phyloP scores from a whole-genome alignment of 2,888 invertebrate species.

The Megalurothrips usitatus region DNA sequence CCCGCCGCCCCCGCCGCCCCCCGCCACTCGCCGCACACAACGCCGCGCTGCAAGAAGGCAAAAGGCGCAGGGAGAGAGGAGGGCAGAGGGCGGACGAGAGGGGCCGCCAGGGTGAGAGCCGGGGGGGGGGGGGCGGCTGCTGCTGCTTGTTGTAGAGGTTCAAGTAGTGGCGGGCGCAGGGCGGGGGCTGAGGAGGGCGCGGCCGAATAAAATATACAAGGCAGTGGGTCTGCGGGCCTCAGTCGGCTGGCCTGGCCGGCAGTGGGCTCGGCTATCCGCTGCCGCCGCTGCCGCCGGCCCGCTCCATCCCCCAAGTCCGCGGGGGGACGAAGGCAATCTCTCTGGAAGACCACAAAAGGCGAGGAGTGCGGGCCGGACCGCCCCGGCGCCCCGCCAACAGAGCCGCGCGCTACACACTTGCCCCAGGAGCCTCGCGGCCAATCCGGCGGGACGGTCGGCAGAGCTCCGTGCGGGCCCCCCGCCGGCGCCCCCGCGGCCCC shows the following conservation, averaged over 20 bases:
- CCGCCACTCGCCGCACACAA: too few relatives aligned
- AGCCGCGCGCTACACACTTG: too few relatives aligned
- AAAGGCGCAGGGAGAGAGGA: too few relatives aligned
- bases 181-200: background rate
- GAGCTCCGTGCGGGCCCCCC: background rate
- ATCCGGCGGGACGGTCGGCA: too few relatives aligned
- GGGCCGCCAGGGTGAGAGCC: too few relatives aligned
- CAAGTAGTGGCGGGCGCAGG: too few relatives aligned
- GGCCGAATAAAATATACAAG: background rate
- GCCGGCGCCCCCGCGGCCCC: background rate
- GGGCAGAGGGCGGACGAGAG: too few relatives aligned
- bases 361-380: background rate
- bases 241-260: background rate
- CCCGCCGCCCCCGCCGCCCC: too few relatives aligned
- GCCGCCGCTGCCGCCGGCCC: background rate
- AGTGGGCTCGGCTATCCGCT: background rate
- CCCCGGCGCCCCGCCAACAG: too few relatives aligned
- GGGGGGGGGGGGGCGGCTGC: too few relatives aligned
- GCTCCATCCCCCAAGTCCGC: background rate
- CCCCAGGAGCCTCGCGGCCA: background rate
- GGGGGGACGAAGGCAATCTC: slow-evolving; percentile 11
- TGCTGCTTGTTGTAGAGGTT: too few relatives aligned
- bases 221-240: background rate
- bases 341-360: slow-evolving; percentile 15
- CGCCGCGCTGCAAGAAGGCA: too few relatives aligned